Percentiles rank a stretch among this genome's conserved stretches.
Conservation (phyloP, 2,113 vertebrate species). For the Girardinichthys multiradiatus region DNA sequence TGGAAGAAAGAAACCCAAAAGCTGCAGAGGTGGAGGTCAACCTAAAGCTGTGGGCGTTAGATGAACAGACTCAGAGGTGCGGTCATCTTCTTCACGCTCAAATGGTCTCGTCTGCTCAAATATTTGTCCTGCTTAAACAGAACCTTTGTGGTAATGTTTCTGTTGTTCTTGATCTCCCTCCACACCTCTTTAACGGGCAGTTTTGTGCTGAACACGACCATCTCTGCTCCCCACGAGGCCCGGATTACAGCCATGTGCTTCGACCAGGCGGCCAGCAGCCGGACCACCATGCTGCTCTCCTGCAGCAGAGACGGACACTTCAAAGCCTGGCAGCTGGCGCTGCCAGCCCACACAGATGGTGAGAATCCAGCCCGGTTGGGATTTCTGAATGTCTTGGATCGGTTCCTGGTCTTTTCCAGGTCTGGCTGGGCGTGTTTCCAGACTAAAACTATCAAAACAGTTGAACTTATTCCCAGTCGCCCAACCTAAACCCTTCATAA, state of each 20-base stretch:
- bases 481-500: no score
- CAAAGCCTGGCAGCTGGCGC: slow-evolving; percentile 90
- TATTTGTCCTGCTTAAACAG: background rate
- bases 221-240: slow-evolving; percentile 87
- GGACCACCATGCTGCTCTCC: slow-evolving; percentile 85
- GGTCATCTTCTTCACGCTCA: background rate
- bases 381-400: background rate
- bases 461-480: no score
- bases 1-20: slow-evolving; percentile 86
- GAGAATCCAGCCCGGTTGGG: background rate
- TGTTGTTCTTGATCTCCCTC: background rate
- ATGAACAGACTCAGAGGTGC: slow-evolving; percentile 88
- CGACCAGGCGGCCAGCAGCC: slow-evolving; percentile 62
- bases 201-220: slow-evolving; percentile 91
- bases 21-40: slow-evolving; percentile 82
- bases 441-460: no score
- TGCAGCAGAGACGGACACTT: slow-evolving; percentile 87
- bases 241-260: slow-evolving; percentile 89
- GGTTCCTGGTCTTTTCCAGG: background rate
- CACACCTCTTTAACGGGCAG: slow-evolving; percentile 62
- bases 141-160: background rate
- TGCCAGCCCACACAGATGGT: slow-evolving; percentile 77
- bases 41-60: slow-evolving; percentile 90
- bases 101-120: no score
- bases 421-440: background rate